Base-by-base conservation (phyloP, 2,888 invertebrate species). In the Ormyrus thymus region DNA sequence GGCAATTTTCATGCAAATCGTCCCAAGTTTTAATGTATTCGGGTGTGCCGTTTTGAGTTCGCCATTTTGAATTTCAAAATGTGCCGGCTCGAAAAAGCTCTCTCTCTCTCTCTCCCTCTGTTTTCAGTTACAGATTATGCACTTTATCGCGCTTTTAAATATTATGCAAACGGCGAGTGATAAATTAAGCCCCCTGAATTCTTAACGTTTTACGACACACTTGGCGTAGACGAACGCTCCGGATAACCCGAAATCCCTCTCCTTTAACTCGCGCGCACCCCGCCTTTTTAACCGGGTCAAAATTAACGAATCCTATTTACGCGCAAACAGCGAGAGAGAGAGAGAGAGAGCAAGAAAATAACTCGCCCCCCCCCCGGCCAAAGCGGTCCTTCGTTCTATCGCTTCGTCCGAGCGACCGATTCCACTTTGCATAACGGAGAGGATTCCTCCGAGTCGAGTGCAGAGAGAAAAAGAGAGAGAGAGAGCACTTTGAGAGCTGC, bases 401-500 rank as follows among this genome's bases (percentile, higher is more conserved):
- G 45, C 29, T 46, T 59, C 70, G 68, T 69, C 43, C 69, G 53
- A 53, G 50, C 62, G 59, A 76, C 76, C 64, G 53, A 80, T 76
- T 73, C 78, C 74, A 77, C 78, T 81, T 76, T 81, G 69, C 77
- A 79, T 76, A 82, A 68, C 75, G 70, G 68, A 61, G 61, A 29
- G 62, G 3, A 29, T 29, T 29, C 29, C 29, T 29, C 1, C 61
- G 65, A 62, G 55, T 59, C 29, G 65, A 51, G 62, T 15, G 69
- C 29, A 29, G 59, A 29, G 61, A 10, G 10, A 56, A 69, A 53
- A 78, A 77, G 56, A 68, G 58, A n/a, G 55, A 69, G 43, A 58
- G 55, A 74, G 55, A 68, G 64, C 64, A 65, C 65, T 50, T 65
- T 64, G 58, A 5, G 15, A n/a, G 9, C 6, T 10, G 1, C 3